These are phyloP conservation scores for Serinus canaria DNA, from an alignment of 2,113 vertebrate genomes.

Conservation along the genomic window DNA sequence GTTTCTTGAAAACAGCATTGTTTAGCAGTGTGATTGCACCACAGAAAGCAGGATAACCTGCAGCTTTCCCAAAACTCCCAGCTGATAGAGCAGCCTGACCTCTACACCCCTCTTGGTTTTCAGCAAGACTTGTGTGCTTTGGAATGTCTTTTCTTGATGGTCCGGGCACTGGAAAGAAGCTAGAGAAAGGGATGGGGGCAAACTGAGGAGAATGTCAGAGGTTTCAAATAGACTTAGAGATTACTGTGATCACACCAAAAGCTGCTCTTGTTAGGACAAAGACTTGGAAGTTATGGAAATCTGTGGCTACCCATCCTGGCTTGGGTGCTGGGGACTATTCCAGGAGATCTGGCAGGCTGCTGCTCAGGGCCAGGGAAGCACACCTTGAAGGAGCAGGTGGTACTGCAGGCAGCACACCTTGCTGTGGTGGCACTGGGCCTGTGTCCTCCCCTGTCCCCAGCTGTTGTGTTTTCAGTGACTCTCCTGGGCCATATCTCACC, in stretches of 20 bases:
- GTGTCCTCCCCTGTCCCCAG: not conserved
- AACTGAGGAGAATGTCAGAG: not conserved
- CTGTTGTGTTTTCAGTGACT: not conserved
- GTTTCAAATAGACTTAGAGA: not conserved
- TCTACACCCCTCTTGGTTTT: not conserved
- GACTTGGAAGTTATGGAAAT: not conserved
- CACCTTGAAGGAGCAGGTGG: not conserved
- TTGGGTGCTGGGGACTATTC: accelerated
- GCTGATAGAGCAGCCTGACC: not conserved
- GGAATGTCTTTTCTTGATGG: not conserved
- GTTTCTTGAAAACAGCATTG: not conserved
- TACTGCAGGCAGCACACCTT: not conserved
- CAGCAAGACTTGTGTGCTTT: not conserved
- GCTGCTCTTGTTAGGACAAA: not conserved
- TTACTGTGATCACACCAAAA: not conserved
- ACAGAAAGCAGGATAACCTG: not conserved
- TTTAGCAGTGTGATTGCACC: not conserved
- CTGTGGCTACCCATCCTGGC: not conserved
- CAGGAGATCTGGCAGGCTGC: not conserved
- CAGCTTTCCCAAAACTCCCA: not conserved
- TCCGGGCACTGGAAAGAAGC: not conserved
- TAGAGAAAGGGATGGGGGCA: not conserved
- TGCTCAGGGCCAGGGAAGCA: not conserved
- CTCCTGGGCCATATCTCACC: not conserved
- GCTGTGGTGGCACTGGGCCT: not conserved